Conservation (phyloP, 2,797 vertebrate genomes). For the Dryobates pubescens region DNA sequence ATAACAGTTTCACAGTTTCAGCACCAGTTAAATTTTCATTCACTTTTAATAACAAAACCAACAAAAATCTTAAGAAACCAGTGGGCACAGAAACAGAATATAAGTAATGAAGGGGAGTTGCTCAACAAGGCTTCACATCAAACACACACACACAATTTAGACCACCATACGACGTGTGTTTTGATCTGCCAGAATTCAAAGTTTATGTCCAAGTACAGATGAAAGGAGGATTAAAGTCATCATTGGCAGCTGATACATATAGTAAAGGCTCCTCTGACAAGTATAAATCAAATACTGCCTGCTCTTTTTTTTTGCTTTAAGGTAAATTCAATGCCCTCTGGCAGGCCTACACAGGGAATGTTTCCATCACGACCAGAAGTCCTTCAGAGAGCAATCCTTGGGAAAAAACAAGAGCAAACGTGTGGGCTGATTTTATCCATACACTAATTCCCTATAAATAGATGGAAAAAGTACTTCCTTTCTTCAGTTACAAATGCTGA, state of each 20-base stretch:
- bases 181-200: background rate
- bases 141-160: background rate
- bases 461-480: constrained; percentile 8
- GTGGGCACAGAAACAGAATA: background rate
- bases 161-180: background rate
- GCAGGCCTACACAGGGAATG: background rate
- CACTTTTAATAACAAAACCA: background rate
- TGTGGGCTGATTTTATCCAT: background rate
- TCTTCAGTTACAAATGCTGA: constrained; percentile 2
- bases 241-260: background rate
- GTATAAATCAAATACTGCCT: background rate
- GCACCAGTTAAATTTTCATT: background rate
- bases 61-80: background rate
- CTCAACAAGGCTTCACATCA: background rate
- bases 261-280: background rate
- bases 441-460: background rate
- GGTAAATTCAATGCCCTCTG: background rate
- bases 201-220: background rate
- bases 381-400: background rate
- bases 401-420: background rate
- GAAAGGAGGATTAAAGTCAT: background rate
- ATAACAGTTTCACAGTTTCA: background rate
- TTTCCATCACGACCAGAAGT: background rate
- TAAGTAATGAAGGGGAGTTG: background rate
- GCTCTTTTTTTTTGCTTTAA: background rate